Percentiles rank a stretch among this genome's conserved stretches.
Conservation (phyloP, 2,797 vertebrate species). For the Mus caroli region DNA sequence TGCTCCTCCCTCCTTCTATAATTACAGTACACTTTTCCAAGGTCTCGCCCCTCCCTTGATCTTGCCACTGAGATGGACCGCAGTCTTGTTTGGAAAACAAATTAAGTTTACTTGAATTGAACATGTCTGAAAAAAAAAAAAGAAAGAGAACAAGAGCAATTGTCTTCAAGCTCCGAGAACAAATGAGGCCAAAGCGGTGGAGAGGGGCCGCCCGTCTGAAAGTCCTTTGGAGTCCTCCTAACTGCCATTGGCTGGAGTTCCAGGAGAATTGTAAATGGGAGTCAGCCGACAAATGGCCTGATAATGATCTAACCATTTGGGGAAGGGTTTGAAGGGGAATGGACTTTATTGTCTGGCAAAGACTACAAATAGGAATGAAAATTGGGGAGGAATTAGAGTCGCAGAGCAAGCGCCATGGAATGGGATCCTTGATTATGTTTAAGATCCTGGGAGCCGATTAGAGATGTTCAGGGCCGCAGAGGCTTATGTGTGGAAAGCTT, state of each 20-base stretch:
- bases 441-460: conserved; percentile 47
- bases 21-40: conserved; percentile 51
- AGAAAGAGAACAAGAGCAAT: conserved; percentile 62
- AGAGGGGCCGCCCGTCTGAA: conserved; percentile 53
- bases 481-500: conserved; percentile 51
- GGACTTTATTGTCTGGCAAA: conserved; percentile 65
- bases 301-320: conserved; percentile 71
- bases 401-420: conserved; percentile 40
- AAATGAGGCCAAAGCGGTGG: conserved; percentile 74
- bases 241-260: conserved; percentile 59
- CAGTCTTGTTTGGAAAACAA: conserved; percentile 69
- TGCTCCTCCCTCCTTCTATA: conserved; percentile 37
- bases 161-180: conserved; percentile 73
- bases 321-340: neutral
- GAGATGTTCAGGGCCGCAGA: conserved; percentile 27
- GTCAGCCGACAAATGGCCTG: conserved; percentile 60
- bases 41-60: conserved; percentile 49
- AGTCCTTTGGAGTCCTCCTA: conserved; percentile 65
- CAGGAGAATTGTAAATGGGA: conserved; percentile 52
- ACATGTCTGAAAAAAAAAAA: conserved; percentile 71
- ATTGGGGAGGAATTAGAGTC: neutral
- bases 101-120: conserved; percentile 64
- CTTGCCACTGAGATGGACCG: conserved; percentile 45
- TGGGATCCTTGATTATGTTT: conserved; percentile 45
- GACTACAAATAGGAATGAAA: conserved; percentile 59